Conservation (phyloP, 2,797 vertebrate genomes). For the Propithecus perrieri region DNA sequence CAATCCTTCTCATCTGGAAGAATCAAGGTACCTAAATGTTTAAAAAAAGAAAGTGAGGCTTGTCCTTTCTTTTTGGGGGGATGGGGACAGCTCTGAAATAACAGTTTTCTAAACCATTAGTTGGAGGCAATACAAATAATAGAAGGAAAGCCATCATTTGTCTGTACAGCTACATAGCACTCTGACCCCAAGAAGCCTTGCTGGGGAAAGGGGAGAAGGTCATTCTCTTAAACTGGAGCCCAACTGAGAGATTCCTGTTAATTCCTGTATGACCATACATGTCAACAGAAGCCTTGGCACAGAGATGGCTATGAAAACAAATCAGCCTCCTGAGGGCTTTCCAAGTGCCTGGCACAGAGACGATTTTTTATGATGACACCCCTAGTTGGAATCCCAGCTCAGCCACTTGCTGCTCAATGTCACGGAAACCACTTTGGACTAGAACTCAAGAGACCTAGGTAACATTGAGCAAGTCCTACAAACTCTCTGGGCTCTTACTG, state of each 20-base stretch:
- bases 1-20: background rate
- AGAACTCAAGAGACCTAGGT: background rate
- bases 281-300: background rate
- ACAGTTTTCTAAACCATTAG: background rate
- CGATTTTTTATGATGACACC: background rate
- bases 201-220: background rate
- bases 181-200: background rate
- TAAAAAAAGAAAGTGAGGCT: background rate
- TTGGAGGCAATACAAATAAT: background rate
- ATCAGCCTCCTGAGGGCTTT: background rate
- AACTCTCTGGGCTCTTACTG: background rate
- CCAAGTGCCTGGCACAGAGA: background rate
- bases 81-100: background rate
- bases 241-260: background rate
- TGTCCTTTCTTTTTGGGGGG: background rate
- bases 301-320: background rate
- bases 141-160: background rate
- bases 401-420: background rate
- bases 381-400: background rate
- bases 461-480: background rate
- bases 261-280: background rate
- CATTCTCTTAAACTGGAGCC: constrained; percentile 19
- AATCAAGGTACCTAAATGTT: background rate
- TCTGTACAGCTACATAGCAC: background rate
- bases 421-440: background rate